These are phyloP conservation scores for Adelosebastes latens DNA, from an alignment of 2,797 vertebrate genomes.

Conservation along the genomic window DNA sequence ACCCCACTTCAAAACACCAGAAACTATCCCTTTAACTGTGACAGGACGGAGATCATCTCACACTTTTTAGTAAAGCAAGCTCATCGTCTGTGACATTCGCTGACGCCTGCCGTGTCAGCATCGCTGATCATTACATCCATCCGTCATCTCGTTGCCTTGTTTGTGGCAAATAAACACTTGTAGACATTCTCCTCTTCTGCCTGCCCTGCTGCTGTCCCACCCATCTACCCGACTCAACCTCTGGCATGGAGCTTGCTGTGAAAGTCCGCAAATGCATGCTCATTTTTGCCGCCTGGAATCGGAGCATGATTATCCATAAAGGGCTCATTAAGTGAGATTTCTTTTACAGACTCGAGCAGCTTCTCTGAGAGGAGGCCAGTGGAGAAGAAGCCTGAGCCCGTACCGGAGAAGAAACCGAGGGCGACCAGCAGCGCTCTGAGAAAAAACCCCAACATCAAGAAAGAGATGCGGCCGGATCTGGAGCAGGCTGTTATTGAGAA, in stretches of 20 bases:
- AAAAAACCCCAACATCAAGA: slow-evolving; percentile 72
- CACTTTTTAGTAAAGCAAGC: neutral
- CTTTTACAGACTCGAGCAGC: slow-evolving; percentile 75
- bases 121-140: slow-evolving; percentile 20
- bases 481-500: slow-evolving; percentile 69
- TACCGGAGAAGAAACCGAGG: slow-evolving; percentile 52
- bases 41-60: slow-evolving; percentile 18
- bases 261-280: slow-evolving; percentile 39
- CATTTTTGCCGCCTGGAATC: neutral
- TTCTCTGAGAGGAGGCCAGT: slow-evolving; percentile 64
- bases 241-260: slow-evolving; percentile 42
- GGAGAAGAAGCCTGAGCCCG: slow-evolving; percentile 45
- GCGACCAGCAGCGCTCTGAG: slow-evolving; percentile 37
- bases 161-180: neutral
- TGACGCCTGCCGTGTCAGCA: slow-evolving; percentile 10
- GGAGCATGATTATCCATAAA: neutral
- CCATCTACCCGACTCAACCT: neutral
- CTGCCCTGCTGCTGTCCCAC: slow-evolving; percentile 9
- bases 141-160: slow-evolving; percentile 26
- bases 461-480: slow-evolving; percentile 70
- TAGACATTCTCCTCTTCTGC: slow-evolving; percentile 49
- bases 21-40: neutral
- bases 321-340: neutral
- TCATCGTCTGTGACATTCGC: slow-evolving; percentile 4
- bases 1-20: neutral